Conservation (phyloP, 2,888 invertebrate genomes). For the Heteropelma amictum region DNA sequence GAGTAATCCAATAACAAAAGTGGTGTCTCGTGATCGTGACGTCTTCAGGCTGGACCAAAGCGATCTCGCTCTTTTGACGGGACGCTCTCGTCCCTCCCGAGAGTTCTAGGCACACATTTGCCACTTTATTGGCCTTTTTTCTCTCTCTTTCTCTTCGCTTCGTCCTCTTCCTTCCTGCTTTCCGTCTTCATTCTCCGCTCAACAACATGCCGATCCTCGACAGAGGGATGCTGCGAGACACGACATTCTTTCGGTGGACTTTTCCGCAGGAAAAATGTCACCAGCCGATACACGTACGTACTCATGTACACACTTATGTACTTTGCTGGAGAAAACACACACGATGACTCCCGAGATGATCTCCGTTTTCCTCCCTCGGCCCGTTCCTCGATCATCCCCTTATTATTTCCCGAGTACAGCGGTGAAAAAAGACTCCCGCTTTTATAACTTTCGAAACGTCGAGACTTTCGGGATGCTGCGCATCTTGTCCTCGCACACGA, state of each 20-base stretch:
- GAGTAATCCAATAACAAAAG: conserved; percentile 38
- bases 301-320: background rate
- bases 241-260: conserved; percentile 9
- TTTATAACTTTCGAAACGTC: conserved; percentile 63
- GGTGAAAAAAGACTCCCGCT: conserved; percentile 61
- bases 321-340: background rate
- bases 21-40: background rate
- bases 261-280: background rate
- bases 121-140: conserved; percentile 51
- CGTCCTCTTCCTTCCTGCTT: conserved; percentile 9
- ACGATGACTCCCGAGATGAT: background rate
- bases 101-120: conserved; percentile 18
- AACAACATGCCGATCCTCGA: conserved; percentile 28
- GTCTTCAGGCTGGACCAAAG: conserved; percentile 21
- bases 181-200: conserved; percentile 24
- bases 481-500: conserved; percentile 3
- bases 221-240: too few relatives aligned
- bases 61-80: conserved; percentile 12
- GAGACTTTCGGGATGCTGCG: conserved; percentile 22
- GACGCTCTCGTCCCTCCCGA: conserved; percentile 18
- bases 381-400: conserved; percentile 13
- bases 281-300: background rate
- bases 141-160: conserved; percentile 8
- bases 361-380: conserved; percentile 16
- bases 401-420: conserved; percentile 57